Base-by-base conservation (phyloP, 2,113 vertebrate species). In the Pteropus alecto region DNA sequence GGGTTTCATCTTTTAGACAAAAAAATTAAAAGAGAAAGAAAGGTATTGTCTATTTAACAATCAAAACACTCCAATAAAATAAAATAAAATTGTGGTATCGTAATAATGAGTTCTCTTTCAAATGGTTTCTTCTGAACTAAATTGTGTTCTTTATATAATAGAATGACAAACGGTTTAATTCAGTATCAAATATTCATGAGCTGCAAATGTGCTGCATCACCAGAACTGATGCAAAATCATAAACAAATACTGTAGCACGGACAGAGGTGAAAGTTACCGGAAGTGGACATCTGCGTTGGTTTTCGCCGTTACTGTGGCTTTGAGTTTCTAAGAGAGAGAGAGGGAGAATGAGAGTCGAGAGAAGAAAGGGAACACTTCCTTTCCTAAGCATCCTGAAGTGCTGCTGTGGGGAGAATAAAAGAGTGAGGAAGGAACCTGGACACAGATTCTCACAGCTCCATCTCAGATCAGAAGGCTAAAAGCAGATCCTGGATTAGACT, bases 41-140 rank as follows among this genome's bases (percentile, higher is more conserved):
- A 98, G 98, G 98, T 97, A 98, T 98, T 98, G 97, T 98, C 98
- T 98, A 93, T 97, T 98, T 98, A 98, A 98, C 97, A 98, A 98
- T 99, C 98, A 98, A 98, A 98, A 98, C 82, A 46, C 93, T 97
- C 95, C 94, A 97, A 98, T 98, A 98, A 98, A 99, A 98, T 98
- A 98, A 98, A 98, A 98, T 77, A 88, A 98, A 98, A 97, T 95
- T 74, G 88, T 96, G 85, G 93, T 98, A 97, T 98, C 96, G 97
- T 98, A 97, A 98, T 98, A 96, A 98, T 96, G 98, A 98, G 98
- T 98, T 98, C 97, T 97, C 89, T 98, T 98, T 98, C 98, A 98
- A 97, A 98, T 74, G 97, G 96, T 98, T 98, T 98, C 86, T 97
- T 97, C 96, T 98, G 97, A 98, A 97, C 96, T 98, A 98, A 98